Base-by-base conservation (phyloP, 2,888 invertebrate genomes). In the Rhamnusium bicolor region DNA sequence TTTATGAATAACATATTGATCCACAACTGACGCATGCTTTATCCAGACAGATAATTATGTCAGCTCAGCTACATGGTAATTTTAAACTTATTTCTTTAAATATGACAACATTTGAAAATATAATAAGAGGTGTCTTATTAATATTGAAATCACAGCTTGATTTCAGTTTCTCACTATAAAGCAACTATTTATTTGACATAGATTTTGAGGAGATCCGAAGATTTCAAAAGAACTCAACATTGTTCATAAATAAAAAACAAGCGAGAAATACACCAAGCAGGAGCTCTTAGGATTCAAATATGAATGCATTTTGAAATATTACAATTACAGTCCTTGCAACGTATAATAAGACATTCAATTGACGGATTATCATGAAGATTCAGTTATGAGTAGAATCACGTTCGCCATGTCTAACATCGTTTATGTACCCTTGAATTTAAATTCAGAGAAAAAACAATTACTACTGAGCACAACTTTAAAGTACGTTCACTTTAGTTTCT, bases 331-430 rank as follows among this genome's bases (percentile, higher is more conserved):
- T 40, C 29, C 61, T 19, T 51, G n/a, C n/a, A n/a, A n/a, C n/a
- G n/a, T n/a, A n/a, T 24, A 60, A 61, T 32, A 40, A 61, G 69
- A 60, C 29, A 27, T 69, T 56, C 61, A 29, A 69, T 32, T 49
- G 69, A 60, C 51, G 29, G 27, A 46, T 67, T 46, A 27, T 60
- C 29, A 18, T 19, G 53, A 0, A 6, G 62, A 61, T 21, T 54
- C n/a, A 47, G 49, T 62, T 62, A 27, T 27, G 27, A 69, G 69
- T 61, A 60, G 51, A 53, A 61, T 27, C 69, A 69, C 69, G 69
- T 54, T 40, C 46, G 12, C 18, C 46, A 40, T 21, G 54, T 47
- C 24, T 61, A 53, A 69, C 62, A 27, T 46, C 60, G 68, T 58
- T 47, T 69, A 53, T 53, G 51, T 27, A 53, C 21, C 61, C 18